phyloP scores from a whole-genome alignment of 2,888 invertebrate species.

The Anorthoa munda region DNA sequence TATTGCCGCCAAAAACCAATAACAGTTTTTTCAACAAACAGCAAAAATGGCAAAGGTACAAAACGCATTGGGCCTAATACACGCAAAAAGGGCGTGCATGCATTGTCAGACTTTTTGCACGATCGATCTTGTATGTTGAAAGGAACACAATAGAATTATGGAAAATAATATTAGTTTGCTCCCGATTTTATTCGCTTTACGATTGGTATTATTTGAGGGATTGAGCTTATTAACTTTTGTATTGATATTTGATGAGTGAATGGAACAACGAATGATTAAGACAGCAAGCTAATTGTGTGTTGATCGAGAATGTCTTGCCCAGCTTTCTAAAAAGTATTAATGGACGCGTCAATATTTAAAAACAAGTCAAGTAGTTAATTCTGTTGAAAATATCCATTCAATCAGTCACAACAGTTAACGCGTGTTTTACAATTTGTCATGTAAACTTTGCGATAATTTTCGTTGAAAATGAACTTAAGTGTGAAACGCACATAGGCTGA shows the following conservation, averaged over 20 bases:
- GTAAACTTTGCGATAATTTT: too few relatives aligned
- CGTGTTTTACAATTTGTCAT: too few relatives aligned
- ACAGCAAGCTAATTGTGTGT: background rate
- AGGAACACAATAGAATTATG: constrained; percentile 54
- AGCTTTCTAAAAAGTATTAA: too few relatives aligned
- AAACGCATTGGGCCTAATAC: constrained; percentile 34
- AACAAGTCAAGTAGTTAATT: too few relatives aligned
- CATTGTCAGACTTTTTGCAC: constrained; percentile 47
- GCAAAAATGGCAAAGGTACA: constrained; percentile 31
- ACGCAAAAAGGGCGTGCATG: constrained; percentile 38
- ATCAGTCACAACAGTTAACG: too few relatives aligned
- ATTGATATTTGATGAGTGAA: background rate
- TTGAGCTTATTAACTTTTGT: constrained; percentile 18
- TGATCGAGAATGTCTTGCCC: too few relatives aligned
- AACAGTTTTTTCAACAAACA: constrained; percentile 25
- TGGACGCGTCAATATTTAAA: too few relatives aligned
- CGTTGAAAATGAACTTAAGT: too few relatives aligned
- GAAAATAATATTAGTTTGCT: constrained; percentile 47
- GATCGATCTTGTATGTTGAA: constrained; percentile 49
- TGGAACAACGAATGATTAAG: background rate
- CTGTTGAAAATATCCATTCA: too few relatives aligned
- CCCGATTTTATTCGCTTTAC: constrained; percentile 23
- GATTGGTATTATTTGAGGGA: constrained; percentile 16
- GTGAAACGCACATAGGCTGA: too few relatives aligned
- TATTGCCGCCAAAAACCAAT: constrained; percentile 11